Base-by-base conservation (phyloP, 2,113 vertebrate species). In the Cygnus buccinator region DNA sequence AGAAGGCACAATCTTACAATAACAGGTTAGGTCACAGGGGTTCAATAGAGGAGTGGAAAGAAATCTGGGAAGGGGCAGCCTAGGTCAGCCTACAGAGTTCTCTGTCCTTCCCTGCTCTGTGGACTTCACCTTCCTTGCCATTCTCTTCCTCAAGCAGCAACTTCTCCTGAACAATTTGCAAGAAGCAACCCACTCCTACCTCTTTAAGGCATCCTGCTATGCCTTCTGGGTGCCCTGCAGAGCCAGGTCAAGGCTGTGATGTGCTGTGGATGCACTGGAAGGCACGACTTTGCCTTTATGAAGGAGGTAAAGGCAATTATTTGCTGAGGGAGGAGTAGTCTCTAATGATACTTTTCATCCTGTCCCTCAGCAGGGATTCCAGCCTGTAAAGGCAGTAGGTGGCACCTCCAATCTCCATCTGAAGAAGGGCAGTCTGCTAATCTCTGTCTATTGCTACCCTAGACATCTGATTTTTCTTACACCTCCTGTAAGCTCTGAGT, bases 61-160 rank as follows among this genome's bases (percentile, higher is more conserved):
- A 87, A 91, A 78, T 22, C 11, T 67, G 59, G 43, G 67, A 73
- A 79, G 66, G 23, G 8, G 0, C 1, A 54, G 35, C 35, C 20
- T 66, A 31, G 54, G 54, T 6, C 29, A 75, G 3, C 7, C 13
- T 1, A 0, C 5, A 61, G 21, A 29, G 72, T 79, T 76, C 35
- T 43, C 9, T 61, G 87, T 94, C 13, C 13, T 70, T 62, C 17
- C 18, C 20, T 5, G 1, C 9, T 79, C 26, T 23, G 11, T 13
- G 1, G 2, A 9, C 23, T 76, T 65, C 8, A 65, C 39, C 2
- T 82, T 11, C 13, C 11, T 14, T 3, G 22, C 21, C 5, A 0
- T 48, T 76, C 25, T 20, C 26, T 75, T 93, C 62, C 39, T 58
- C 44, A 17, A 41, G 29, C 29, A 91, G 48, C 21, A 41, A 35